Evolutionary conservation across 2,888 invertebrate genomes (phyloP).

Genomic region (Odontocolon sp.): DNA sequence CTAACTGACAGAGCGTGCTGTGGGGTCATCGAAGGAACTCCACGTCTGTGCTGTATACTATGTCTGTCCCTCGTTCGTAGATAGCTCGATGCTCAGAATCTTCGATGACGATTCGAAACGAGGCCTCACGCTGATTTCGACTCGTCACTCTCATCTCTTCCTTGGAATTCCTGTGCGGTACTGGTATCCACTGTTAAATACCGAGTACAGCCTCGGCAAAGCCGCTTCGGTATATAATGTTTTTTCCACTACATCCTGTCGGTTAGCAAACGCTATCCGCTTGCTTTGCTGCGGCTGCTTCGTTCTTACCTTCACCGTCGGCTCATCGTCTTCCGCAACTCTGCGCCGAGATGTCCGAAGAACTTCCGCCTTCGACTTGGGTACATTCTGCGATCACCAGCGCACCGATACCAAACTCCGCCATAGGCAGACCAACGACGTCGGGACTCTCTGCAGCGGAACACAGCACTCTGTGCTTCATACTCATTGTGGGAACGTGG

Average conservation of each 20-base stretch:
- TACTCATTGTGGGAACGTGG: slow-evolving; percentile 69
- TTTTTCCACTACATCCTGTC: slow-evolving; percentile 6
- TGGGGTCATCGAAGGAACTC: slow-evolving; percentile 54
- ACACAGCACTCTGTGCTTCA: slow-evolving; percentile 54
- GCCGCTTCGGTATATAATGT: neutral
- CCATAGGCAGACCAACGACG: too few species aligned
- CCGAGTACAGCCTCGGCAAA: slow-evolving; percentile 13
- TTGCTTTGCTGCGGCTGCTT: slow-evolving; percentile 16
- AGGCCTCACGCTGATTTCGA: slow-evolving; percentile 45
- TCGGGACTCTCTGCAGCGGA: slow-evolving; percentile 28
- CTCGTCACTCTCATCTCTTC: slow-evolving; percentile 44
- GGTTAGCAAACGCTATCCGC: neutral
- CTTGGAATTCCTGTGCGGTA: slow-evolving; percentile 49
- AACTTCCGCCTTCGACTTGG: slow-evolving; percentile 56
- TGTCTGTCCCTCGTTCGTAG: slow-evolving; percentile 15
- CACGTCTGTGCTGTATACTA: slow-evolving; percentile 17
- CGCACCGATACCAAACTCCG: slow-evolving; percentile 51
- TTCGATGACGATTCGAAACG: slow-evolving; percentile 54
- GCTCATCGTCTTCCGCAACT: slow-evolving; percentile 56
- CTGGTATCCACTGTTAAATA: slow-evolving; percentile 32
- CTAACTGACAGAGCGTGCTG: slow-evolving; percentile 44
- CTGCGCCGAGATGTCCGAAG: slow-evolving; percentile 41
- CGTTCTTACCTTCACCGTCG: slow-evolving; percentile 42
- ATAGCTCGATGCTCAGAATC: slow-evolving; percentile 28
- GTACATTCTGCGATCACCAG: slow-evolving; percentile 41